Evolutionary conservation across 1,140 invertebrate species (phyloP), one percentile per base, ranked within the genome.

Genomic region (Philotrypesis tridentata): DNA sequence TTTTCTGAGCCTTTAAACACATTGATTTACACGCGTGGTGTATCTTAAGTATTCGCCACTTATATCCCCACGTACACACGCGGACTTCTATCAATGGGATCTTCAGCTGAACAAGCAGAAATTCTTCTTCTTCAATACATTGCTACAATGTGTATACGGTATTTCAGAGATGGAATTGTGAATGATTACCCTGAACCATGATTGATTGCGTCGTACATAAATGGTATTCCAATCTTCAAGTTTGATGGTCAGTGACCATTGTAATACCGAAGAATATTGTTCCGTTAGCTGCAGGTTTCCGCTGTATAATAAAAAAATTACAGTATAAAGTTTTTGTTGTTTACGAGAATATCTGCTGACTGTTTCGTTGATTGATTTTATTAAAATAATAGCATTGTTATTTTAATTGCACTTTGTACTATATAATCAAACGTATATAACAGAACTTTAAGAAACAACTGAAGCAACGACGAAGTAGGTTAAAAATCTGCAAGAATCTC

Each of bases 391-490:
- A 21, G 0, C 14, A 29, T 40, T 37, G 9, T 76, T 65, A 29
- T 76, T 76, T 65, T 43, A 76, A 61, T 63, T 23, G 1, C 31
- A 14, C 17, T 55, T n/a, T n/a, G 48, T 63, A 9, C 61, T 63
- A 1, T n/a, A n/a, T n/a, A n/a, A n/a, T 40, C 8, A 76, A 65
- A 37, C 33, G 25, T 2, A 23, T 14, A 61, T 7, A 14, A 43
- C 9, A n/a, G 31, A 23, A 21, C 23, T 3, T 29, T n/a, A 40
- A 29, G 25, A 40, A 63, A 65, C 63, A 61, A 23, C 48, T 67
- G 61, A 67, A n/a, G 37, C 37, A 23, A 25, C 61, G 27, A 29
- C 43, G 65, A 77, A 77, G 67, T 77, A 37, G 63, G 75, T 67
- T 37, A 37, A 77, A 33, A 67, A 37, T 17, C 33, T 43, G 17